Conservation (phyloP, 1,140 invertebrate genomes). For the Trichoplusia ni region DNA sequence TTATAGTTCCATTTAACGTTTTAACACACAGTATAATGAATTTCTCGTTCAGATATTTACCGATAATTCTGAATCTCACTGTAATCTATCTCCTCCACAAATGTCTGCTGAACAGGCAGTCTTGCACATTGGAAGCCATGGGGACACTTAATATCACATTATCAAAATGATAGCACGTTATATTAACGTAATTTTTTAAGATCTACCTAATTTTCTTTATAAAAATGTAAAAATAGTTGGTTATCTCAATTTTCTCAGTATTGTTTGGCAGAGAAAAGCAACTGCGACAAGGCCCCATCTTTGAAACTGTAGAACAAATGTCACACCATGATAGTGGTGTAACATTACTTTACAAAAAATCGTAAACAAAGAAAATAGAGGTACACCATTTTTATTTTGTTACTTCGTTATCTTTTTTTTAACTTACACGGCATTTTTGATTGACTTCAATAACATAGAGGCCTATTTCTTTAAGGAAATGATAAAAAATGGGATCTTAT, state of each 20-base stretch:
- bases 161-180: slow-evolving; percentile 68
- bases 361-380: not conserved
- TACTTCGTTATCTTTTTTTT: not conserved
- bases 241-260: slow-evolving; percentile 73
- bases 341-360: not conserved
- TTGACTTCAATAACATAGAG: too few species aligned
- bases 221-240: slow-evolving; percentile 67
- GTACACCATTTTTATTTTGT: too few species aligned
- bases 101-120: slow-evolving; percentile 75
- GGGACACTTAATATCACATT: slow-evolving; percentile 78
- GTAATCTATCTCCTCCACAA: slow-evolving; percentile 81
- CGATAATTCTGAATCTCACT: slow-evolving; percentile 79
- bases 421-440: not conserved
- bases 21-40: not conserved
- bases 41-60: slow-evolving; percentile 53
- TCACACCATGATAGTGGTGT: slow-evolving; percentile 45
- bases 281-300: slow-evolving; percentile 80
- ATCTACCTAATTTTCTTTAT: slow-evolving; percentile 54
- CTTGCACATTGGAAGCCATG: slow-evolving; percentile 79
- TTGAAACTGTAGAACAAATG: slow-evolving; percentile 75
- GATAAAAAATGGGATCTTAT: too few species aligned
- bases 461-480: too few species aligned
- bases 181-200: slow-evolving; percentile 45
- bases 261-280: slow-evolving; percentile 79
- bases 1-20: slow-evolving; percentile 2